These are phyloP conservation scores for Gari tellinella DNA, from an alignment of 2,888 invertebrate species.

Conservation along the genomic window DNA sequence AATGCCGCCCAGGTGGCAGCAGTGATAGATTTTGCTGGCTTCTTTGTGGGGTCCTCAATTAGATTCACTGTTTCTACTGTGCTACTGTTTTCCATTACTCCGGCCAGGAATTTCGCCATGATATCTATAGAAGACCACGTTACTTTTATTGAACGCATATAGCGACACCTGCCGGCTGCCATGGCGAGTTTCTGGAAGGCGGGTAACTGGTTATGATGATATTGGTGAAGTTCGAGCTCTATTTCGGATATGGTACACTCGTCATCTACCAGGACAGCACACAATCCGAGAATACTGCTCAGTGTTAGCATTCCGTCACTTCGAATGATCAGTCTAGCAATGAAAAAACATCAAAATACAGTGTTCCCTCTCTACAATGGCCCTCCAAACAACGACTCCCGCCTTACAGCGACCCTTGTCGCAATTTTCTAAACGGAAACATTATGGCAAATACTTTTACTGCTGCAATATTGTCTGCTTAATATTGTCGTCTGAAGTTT, in stretches of 20 bases:
- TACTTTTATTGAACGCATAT: constrained; percentile 68
- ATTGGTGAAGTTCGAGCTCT: constrained; percentile 74
- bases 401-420: no score
- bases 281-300: constrained; percentile 65
- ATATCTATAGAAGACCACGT: constrained; percentile 74
- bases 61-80: constrained; percentile 64
- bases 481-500: no score
- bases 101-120: constrained; percentile 71
- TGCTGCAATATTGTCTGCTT: no score
- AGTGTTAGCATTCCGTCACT: constrained; percentile 64
- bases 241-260: constrained; percentile 66
- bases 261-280: constrained; percentile 43
- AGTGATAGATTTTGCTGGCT: constrained; percentile 56
- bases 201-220: constrained; percentile 64
- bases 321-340: constrained; percentile 62
- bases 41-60: constrained; percentile 52
- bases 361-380: no score
- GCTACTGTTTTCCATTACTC: constrained; percentile 56
- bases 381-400: no score
- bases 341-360: no score
- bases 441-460: no score
- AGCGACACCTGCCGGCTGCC: constrained; percentile 59
- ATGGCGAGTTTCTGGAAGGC: constrained; percentile 67
- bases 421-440: no score
- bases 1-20: constrained; percentile 78